Evolutionary conservation across 2,113 vertebrate genomes (phyloP).

Genomic region (Alethe castanea): DNA sequence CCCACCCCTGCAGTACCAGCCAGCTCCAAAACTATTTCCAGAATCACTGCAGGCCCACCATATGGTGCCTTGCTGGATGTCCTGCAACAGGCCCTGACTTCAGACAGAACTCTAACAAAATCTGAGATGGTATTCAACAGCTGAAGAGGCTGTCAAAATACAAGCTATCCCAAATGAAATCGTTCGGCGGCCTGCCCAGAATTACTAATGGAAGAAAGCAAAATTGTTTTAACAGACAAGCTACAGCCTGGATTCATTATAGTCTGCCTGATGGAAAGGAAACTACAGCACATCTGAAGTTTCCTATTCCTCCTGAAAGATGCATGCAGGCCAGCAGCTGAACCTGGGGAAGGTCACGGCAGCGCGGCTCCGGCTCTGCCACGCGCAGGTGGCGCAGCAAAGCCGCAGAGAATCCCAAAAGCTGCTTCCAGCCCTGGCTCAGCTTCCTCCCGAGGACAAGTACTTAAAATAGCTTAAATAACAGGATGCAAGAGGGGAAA

Average conservation of each 20-base stretch:
- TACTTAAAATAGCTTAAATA: slow-evolving; percentile 69
- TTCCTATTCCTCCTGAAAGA: slow-evolving; percentile 34
- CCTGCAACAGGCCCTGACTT: neutral
- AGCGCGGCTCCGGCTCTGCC: neutral
- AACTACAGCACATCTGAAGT: slow-evolving; percentile 43
- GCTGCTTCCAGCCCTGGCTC: slow-evolving; percentile 25
- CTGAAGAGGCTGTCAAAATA: slow-evolving; percentile 12
- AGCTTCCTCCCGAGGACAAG: slow-evolving; percentile 22
- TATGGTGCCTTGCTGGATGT: neutral
- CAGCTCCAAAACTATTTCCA: neutral
- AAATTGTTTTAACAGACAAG: slow-evolving; percentile 41
- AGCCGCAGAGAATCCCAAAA: neutral
- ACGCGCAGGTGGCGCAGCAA: slow-evolving; percentile 11
- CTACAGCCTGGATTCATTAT: slow-evolving; percentile 6
- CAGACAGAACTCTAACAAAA: neutral
- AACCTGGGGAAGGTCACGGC: neutral
- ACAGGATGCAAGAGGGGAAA: slow-evolving; percentile 62
- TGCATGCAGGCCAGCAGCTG: neutral
- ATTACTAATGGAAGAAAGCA: neutral
- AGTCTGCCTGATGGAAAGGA: slow-evolving; percentile 22
- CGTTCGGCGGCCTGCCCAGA: neutral
- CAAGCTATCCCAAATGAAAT: neutral
- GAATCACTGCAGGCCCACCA: neutral
- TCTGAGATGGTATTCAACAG: neutral
- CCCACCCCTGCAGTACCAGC: neutral